These are phyloP conservation scores for Apolygus lucorum DNA, from an alignment of 1,140 invertebrate genomes.

Conservation along the genomic window DNA sequence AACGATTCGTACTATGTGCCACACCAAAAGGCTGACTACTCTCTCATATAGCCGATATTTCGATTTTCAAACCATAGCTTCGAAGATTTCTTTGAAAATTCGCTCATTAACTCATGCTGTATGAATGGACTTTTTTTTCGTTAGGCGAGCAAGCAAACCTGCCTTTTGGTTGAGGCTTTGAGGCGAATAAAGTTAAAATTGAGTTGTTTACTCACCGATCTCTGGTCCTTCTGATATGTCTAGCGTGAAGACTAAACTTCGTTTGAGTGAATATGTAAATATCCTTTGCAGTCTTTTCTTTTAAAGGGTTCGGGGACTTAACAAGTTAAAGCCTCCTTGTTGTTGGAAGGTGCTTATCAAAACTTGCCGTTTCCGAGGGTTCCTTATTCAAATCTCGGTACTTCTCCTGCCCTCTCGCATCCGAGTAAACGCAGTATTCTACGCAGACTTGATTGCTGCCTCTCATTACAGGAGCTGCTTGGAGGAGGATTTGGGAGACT, in stretches of 20 bases:
- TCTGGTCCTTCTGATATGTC: slow-evolving; percentile 6
- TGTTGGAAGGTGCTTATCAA: slow-evolving; percentile 12
- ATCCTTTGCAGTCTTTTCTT: background rate
- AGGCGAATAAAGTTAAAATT: background rate
- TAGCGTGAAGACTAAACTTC: slow-evolving; percentile 5
- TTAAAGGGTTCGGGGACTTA: background rate
- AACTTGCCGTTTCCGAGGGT: background rate
- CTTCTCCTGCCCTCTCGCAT: background rate
- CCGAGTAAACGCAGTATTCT: background rate
- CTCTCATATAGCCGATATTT: too few relatives aligned
- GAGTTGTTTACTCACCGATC: slow-evolving; percentile 11
- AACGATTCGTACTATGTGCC: too few relatives aligned
- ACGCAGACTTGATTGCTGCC: background rate
- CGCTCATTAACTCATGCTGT: too few relatives aligned
- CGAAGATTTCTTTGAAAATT: too few relatives aligned
- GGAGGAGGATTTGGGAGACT: background rate
- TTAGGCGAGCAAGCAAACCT: too few relatives aligned
- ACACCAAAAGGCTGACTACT: too few relatives aligned
- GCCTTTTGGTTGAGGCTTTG: too few relatives aligned
- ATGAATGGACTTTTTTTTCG: too few relatives aligned
- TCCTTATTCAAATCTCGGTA: slow-evolving; percentile 1
- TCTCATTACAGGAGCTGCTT: background rate
- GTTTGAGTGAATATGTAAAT: slow-evolving; percentile 17
- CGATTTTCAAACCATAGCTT: too few relatives aligned
- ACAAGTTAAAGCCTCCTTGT: background rate